phyloP scores from a whole-genome alignment of 2,113 vertebrate species.

The Amphiprion ocellaris region DNA sequence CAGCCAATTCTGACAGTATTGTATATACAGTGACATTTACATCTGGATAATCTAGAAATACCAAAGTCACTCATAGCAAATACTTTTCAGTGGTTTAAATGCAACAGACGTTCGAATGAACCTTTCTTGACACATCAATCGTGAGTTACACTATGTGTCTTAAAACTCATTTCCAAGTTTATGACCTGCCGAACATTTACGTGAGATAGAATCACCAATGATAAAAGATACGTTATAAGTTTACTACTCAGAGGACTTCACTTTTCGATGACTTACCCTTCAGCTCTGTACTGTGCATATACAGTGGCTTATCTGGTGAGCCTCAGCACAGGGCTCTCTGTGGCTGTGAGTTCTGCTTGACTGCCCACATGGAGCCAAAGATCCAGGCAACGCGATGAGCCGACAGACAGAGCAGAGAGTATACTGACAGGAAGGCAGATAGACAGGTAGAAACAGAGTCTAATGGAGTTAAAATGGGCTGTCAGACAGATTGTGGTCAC shows the following conservation, averaged over 20 bases:
- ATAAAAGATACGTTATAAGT: conserved; percentile 24
- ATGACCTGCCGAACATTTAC: conserved; percentile 9
- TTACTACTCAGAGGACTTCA: not conserved
- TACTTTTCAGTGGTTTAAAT: not conserved
- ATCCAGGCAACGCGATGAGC: conserved; percentile 55
- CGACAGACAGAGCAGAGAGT: conserved; percentile 44
- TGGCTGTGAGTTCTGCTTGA: conserved; percentile 67
- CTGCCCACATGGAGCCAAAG: conserved; percentile 56
- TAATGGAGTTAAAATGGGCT: conserved; percentile 35
- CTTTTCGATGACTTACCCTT: conserved; percentile 1
- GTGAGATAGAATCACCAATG: conserved; percentile 30
- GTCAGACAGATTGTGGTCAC: conserved; percentile 19
- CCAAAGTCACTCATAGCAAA: not conserved
- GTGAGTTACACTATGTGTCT: not conserved
- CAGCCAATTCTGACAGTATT: not conserved
- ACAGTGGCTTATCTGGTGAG: conserved; percentile 37
- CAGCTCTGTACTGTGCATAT: conserved; percentile 28
- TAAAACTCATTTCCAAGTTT: conserved; percentile 17
- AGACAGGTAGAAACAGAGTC: conserved; percentile 32
- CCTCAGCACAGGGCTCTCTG: conserved; percentile 22
- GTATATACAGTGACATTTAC: too few species aligned
- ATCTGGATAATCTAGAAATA: not conserved
- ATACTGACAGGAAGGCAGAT: conserved; percentile 30
- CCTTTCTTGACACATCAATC: conserved; percentile 6
- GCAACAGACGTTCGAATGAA: not conserved